A percentile compares a stretch with the other conserved stretches of the same genome.
Evolutionary conservation across 2,797 vertebrate genomes (phyloP).

Genomic region (Enteromius fasciolatus): DNA sequence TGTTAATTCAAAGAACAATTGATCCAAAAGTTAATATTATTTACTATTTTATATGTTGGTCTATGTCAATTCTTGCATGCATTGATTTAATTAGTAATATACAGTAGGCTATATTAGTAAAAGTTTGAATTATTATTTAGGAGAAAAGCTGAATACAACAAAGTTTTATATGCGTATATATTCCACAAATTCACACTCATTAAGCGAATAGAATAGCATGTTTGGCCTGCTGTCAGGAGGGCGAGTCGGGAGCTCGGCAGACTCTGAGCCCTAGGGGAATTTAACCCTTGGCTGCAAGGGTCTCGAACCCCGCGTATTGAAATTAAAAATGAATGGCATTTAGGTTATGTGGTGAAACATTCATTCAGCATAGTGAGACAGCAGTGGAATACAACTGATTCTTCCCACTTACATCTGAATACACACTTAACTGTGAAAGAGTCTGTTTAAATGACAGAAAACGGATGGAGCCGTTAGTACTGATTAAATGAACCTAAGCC

Average conservation of each 20-base stretch:
- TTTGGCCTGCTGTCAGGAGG: no score
- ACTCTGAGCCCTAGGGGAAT: no score
- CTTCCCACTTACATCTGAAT: not conserved
- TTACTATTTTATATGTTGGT: not conserved
- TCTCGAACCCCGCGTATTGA: not conserved
- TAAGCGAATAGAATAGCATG: no score
- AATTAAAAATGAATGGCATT: not conserved
- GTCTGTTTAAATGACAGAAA: conserved; percentile 55
- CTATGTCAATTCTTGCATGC: not conserved
- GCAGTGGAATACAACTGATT: not conserved
- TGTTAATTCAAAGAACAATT: not conserved
- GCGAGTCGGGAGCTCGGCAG: no score
- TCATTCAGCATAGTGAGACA: not conserved
- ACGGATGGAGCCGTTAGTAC: conserved; percentile 59
- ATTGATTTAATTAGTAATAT: not conserved
- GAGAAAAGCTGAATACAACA: not conserved
- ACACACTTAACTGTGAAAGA: not conserved
- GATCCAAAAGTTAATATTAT: not conserved
- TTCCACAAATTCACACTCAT: no score
- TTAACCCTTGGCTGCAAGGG: no score
- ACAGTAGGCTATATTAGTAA: not conserved
- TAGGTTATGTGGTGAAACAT: not conserved
- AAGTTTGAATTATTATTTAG: not conserved
- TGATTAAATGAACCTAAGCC: conserved; percentile 57
- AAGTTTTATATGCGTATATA: no score